phyloP scores from a whole-genome alignment of 2,113 vertebrate genomes.

The Crotalus viridis region DNA sequence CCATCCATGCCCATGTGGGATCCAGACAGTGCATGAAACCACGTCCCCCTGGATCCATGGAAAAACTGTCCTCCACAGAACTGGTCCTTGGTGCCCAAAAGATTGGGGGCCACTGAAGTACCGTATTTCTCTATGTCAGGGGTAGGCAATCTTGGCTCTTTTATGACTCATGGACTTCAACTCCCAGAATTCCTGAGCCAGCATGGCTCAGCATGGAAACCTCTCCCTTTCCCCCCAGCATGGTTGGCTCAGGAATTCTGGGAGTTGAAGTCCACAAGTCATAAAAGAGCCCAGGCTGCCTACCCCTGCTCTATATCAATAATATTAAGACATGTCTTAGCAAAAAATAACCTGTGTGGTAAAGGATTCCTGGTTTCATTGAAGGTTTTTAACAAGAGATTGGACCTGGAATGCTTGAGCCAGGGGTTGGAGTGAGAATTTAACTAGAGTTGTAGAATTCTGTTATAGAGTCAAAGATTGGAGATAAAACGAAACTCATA shows the following conservation, averaged over 20 bases:
- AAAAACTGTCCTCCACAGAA: background rate
- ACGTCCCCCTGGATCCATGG: background rate
- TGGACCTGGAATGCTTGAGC: background rate
- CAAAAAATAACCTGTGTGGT: background rate
- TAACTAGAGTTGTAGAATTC: background rate
- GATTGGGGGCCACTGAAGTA: background rate
- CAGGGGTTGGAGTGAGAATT: background rate
- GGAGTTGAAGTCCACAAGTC: too few relatives aligned
- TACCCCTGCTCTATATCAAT: background rate
- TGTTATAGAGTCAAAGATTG: background rate
- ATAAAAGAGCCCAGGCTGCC: too few relatives aligned
- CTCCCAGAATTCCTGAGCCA: too few relatives aligned
- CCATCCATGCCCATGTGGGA: background rate
- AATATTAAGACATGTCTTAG: background rate
- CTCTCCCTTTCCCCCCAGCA: too few relatives aligned
- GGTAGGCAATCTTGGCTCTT: too few relatives aligned
- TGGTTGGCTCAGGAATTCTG: too few relatives aligned
- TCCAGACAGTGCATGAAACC: background rate
- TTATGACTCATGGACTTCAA: too few relatives aligned
- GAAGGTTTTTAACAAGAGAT: background rate
- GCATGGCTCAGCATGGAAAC: too few relatives aligned
- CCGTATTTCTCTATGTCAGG: background rate
- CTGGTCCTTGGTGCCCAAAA: background rate
- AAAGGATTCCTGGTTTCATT: background rate
- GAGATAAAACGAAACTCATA: background rate